These are phyloP conservation scores for Esperia sulphurella DNA, from an alignment of 2,888 invertebrate genomes.

Conservation along the genomic window DNA sequence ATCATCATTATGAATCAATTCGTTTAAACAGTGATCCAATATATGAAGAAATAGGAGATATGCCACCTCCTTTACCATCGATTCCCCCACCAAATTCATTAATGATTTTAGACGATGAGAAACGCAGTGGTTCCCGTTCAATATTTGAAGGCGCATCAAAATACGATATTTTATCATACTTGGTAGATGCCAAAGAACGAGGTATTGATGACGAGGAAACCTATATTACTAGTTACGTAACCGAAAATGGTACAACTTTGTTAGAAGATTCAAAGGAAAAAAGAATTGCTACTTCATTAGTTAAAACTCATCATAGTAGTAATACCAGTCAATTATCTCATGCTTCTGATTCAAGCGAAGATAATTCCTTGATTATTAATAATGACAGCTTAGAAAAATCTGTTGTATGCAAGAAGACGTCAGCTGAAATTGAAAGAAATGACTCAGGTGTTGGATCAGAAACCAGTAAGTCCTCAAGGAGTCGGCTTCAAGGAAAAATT, in stretches of 20 bases:
- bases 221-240: conserved; percentile 82
- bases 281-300: conserved; percentile 62
- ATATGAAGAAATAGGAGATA: conserved; percentile 87
- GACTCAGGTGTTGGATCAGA: conserved; percentile 96
- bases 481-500: conserved; percentile 82
- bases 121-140: conserved; percentile 83
- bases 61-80: conserved; percentile 88
- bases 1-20: conserved; percentile 87
- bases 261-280: conserved; percentile 79
- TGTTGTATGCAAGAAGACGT: conserved; percentile 76
- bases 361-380: conserved; percentile 84
- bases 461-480: conserved; percentile 91
- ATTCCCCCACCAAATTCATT: conserved; percentile 87
- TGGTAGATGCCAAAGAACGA: conserved; percentile 91
- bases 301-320: conserved; percentile 77
- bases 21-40: conserved; percentile 84
- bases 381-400: conserved; percentile 79
- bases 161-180: conserved; percentile 92
- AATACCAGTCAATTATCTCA: conserved; percentile 88
- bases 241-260: conserved; percentile 71
- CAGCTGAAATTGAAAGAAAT: conserved; percentile 91
- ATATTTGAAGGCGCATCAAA: conserved; percentile 91
- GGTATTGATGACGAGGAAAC: conserved; percentile 85
- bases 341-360: conserved; percentile 92
- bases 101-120: conserved; percentile 83